Evolutionary conservation across 2,113 vertebrate species (phyloP).

Genomic region (Ammodytes marinus): DNA sequence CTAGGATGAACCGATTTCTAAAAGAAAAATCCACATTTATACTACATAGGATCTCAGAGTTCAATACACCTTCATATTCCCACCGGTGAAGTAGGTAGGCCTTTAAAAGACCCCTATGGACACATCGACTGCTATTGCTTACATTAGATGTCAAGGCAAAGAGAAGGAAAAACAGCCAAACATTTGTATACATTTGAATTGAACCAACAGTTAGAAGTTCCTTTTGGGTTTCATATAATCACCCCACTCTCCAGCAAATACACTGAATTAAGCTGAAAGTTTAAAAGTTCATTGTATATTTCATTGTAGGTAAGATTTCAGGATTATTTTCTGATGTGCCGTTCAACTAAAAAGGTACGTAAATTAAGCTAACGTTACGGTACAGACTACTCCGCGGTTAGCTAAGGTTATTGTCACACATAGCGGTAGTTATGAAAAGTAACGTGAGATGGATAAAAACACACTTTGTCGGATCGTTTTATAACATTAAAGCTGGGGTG

Average conservation of each 20-base stretch:
- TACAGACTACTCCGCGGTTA: constrained; percentile 20
- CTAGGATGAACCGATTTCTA: too few species aligned
- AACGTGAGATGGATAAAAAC: constrained; percentile 5
- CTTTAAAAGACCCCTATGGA: neutral
- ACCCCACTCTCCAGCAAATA: constrained; percentile 15
- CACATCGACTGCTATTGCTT: constrained; percentile 34
- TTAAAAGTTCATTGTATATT: too few species aligned
- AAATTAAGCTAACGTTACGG: constrained; percentile 10
- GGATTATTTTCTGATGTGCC: neutral
- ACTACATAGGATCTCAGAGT: too few species aligned
- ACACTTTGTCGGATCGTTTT: constrained; percentile 31
- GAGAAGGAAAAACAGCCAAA: constrained; percentile 5
- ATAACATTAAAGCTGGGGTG: neutral
- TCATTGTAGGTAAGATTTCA: neutral
- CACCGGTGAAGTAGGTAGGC: too few species aligned
- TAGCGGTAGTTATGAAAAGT: neutral
- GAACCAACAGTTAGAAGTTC: neutral
- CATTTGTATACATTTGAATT: neutral
- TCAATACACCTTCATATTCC: too few species aligned
- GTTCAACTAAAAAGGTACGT: neutral
- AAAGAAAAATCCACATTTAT: too few species aligned
- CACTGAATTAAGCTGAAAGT: neutral
- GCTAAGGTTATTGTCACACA: constrained; percentile 13
- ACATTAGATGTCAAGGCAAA: constrained; percentile 34
- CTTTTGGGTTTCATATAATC: neutral